phyloP scores from a whole-genome alignment of 2,888 invertebrate species.

The Toxonevra muliebris region DNA sequence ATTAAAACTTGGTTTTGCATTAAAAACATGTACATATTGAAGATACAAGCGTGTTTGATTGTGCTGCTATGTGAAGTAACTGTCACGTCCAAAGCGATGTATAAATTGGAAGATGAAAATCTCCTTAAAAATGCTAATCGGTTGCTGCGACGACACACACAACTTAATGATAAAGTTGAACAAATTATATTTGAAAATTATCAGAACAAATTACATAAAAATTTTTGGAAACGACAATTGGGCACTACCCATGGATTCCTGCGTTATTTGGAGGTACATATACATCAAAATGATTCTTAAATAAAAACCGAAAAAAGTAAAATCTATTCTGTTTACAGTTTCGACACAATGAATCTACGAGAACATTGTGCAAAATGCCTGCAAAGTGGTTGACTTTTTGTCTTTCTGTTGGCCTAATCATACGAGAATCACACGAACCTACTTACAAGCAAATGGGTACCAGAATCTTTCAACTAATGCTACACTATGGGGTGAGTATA shows the following conservation, averaged over 20 bases:
- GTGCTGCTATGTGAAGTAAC: conserved; percentile 55
- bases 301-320: not conserved
- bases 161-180: conserved; percentile 34
- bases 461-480: conserved; percentile 50
- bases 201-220: conserved; percentile 49
- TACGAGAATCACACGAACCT: conserved; percentile 54
- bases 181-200: conserved; percentile 51
- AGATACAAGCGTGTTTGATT: conserved; percentile 50
- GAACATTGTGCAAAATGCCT: conserved; percentile 25
- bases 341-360: conserved; percentile 19
- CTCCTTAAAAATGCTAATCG: conserved; percentile 46
- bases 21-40: not conserved
- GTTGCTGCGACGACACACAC: conserved; percentile 37
- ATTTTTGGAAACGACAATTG: conserved; percentile 56
- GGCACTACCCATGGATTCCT: conserved; percentile 56
- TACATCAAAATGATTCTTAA: no score
- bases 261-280: conserved; percentile 52
- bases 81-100: conserved; percentile 46
- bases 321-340: conserved; percentile 38
- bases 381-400: conserved; percentile 49
- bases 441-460: conserved; percentile 56
- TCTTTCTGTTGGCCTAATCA: conserved; percentile 56
- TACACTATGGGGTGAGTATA: conserved; percentile 51
- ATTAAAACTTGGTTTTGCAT: no score
- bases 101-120: conserved; percentile 40